Evolutionary conservation across 2,113 vertebrate genomes (phyloP).

Genomic region (Lepisosteus oculatus): DNA sequence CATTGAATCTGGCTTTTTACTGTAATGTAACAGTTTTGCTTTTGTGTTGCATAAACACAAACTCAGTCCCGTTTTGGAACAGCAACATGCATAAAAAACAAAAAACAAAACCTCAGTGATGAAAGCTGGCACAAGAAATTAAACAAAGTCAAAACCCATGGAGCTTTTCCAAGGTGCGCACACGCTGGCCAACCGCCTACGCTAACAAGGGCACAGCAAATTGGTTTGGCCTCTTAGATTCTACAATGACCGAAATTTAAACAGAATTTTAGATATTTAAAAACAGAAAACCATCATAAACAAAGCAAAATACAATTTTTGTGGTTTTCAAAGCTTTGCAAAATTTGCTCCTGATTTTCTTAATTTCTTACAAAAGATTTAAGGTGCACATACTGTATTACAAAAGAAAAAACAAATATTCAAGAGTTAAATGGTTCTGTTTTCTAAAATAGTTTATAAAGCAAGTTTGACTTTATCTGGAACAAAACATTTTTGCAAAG

Average conservation of each 20-base stretch:
- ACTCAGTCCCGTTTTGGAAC: slow-evolving; percentile 50
- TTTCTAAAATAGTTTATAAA: too few species aligned
- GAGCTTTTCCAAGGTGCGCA: slow-evolving; percentile 49
- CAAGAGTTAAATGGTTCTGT: too few species aligned
- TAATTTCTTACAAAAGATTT: too few species aligned
- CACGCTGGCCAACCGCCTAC: slow-evolving; percentile 54
- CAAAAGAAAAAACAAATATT: too few species aligned
- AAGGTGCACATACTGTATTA: too few species aligned
- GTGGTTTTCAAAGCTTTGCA: too few species aligned
- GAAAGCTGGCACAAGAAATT: slow-evolving; percentile 40
- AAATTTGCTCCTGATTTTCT: too few species aligned
- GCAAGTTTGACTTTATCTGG: too few species aligned
- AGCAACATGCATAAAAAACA: slow-evolving; percentile 68
- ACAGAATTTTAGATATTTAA: slow-evolving; percentile 25
- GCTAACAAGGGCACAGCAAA: slow-evolving; percentile 52
- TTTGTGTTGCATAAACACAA: slow-evolving; percentile 43
- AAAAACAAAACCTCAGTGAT: slow-evolving; percentile 67
- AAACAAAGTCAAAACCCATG: slow-evolving; percentile 37
- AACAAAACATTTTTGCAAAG: too few species aligned
- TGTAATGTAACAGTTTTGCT: slow-evolving; percentile 70
- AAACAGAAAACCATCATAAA: too few species aligned
- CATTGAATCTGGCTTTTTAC: slow-evolving; percentile 69
- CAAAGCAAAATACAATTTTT: too few species aligned
- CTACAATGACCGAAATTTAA: slow-evolving; percentile 41
- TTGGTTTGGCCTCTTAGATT: slow-evolving; percentile 48